These are phyloP conservation scores for Chirona hameri DNA, from an alignment of 2,888 invertebrate species.

Conservation along the genomic window DNA sequence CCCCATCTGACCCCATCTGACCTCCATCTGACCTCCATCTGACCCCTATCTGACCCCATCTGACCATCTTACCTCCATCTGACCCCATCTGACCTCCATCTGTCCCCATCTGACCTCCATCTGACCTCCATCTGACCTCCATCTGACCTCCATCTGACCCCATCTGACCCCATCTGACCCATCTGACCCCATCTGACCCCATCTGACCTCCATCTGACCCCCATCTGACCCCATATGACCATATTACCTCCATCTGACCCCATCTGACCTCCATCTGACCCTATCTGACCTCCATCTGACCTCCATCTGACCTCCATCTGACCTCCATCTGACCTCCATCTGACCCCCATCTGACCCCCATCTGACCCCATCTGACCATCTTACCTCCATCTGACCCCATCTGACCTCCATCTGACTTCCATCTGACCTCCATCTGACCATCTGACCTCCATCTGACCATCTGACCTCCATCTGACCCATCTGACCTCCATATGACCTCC, in stretches of 20 bases:
- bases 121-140: background rate
- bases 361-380: background rate
- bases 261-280: background rate
- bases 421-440: too few species aligned
- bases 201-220: too few species aligned
- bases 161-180: slow-evolving; percentile 32
- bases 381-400: too few species aligned
- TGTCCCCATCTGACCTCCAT: too few species aligned
- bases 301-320: background rate
- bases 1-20: too few species aligned
- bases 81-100: background rate
- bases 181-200: too few species aligned
- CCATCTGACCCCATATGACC: background rate
- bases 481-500: too few species aligned
- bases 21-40: background rate
- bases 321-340: slow-evolving; percentile 30
- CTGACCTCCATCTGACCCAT: background rate
- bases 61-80: background rate
- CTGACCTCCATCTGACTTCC: too few species aligned
- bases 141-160: background rate
- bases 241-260: background rate
- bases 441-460: background rate
- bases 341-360: slow-evolving; percentile 27
- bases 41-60: background rate
- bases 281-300: background rate